A percentile compares a stretch with the other conserved stretches of the same genome.
These are phyloP conservation scores for Metallyticus violacea DNA, from an alignment of 2,888 invertebrate genomes.

Conservation along the genomic window DNA sequence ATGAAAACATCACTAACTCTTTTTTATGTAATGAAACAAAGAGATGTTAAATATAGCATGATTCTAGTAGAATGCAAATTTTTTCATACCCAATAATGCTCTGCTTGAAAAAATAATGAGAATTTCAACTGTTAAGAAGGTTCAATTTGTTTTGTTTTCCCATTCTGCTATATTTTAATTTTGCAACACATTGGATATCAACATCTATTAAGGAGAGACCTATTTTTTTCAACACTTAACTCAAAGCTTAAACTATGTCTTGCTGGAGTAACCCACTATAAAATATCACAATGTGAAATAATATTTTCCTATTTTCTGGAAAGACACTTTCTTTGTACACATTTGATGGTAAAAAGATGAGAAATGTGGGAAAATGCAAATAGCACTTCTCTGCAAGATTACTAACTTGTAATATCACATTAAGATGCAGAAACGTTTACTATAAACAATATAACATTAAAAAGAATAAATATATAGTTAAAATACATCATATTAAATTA, in stretches of 20 bases:
- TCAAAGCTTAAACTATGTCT: too few relatives aligned
- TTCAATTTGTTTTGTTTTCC: neutral
- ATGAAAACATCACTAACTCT: neutral
- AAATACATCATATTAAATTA: too few relatives aligned
- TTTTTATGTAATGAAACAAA: too few relatives aligned
- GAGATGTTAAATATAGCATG: neutral
- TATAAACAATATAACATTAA: too few relatives aligned
- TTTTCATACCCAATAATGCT: neutral
- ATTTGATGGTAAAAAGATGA: too few relatives aligned
- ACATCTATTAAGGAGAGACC: neutral
- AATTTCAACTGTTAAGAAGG: neutral
- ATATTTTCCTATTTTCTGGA: neutral
- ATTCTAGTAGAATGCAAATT: too few relatives aligned
- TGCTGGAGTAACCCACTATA: too few relatives aligned
- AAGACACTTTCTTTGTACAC: neutral
- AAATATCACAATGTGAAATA: neutral
- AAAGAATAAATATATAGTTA: too few relatives aligned
- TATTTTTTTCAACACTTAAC: neutral
- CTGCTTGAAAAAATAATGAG: neutral
- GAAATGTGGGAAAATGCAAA: too few relatives aligned
- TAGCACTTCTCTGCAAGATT: too few relatives aligned
- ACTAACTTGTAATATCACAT: too few relatives aligned
- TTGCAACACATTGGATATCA: neutral
- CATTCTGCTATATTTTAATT: neutral
- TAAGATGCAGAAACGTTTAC: too few relatives aligned